Base-by-base conservation (phyloP, 2,113 vertebrate species). In the Macquaria australasica region DNA sequence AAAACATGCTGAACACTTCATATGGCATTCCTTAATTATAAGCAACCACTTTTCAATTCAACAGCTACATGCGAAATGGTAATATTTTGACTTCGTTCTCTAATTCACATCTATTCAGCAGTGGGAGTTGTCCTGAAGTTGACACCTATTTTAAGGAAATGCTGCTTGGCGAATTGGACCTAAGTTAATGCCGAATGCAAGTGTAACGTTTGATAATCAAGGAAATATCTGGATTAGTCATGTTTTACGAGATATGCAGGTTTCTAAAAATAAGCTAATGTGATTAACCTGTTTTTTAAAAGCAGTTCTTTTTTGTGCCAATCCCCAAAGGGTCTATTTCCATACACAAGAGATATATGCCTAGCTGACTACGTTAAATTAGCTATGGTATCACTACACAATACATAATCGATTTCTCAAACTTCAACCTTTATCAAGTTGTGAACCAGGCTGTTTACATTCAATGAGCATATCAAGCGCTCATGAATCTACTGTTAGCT, bases 211-310 rank as follows among this genome's bases (percentile, higher is more conserved):
- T 3, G 12, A 39, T 34, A 1, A 39, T 23, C 10, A 9, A 50
- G 18, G 3, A 9, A 4, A 31, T 1, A 20, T 25, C 9, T 14
- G 2, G 0, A 23, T 20, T 7, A 25, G 4, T n/a, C 45, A 6
- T 7, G 1, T 74, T 34, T 62, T 3, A 50, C 6, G 0, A 37
- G 3, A 12, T 11, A 25, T 51, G 3, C 0, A 1, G 3, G 3
- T 28, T 43, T 20, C 39, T 51, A 20, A 11, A 5, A 31, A 31
- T 7, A 3, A 39, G 8, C 21, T 10, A 6, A 0, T 39, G 21
- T 39, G 9, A 34, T 15, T 34, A 34, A 59, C 15, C 11, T 0
- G 23, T 5, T n/a, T 34, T 62, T 48, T 8, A 51, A 63, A 51
- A 4, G 45, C 8, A 39, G 31, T 25, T 64, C n/a, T 4, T 43